Evolutionary conservation across 2,113 vertebrate species (phyloP), one percentile per base, ranked within the genome.

Genomic region (Boulengeromyrus knoepffleri): DNA sequence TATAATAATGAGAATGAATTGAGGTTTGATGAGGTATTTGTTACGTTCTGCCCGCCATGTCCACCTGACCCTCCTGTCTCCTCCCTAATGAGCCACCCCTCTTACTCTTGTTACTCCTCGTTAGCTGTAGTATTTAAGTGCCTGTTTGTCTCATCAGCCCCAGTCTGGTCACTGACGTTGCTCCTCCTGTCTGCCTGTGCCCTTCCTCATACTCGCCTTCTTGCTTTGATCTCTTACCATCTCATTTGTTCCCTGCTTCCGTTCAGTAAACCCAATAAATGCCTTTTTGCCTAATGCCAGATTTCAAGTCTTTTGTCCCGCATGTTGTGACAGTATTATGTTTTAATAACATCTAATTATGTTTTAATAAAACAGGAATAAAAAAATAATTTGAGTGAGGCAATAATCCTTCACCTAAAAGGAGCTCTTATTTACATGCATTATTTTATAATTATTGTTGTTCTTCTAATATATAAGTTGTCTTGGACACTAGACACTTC

Each of bases 291-390:
- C 39, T 24, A 39, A 10, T 24, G 56, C 56, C 56, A 24, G 24
- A 24, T 7, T 62, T 62, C 21, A 9, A 62, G 56, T n/a, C 56
- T n/a, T 62, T 62, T 9, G 24, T 62, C 21, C 56, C 24, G 3
- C 21, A n/a, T n/a, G 56, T 24, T n/a, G 24, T 49, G 19, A 85
- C 24, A 21, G 45, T n/a, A n/a, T 85, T 85, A 47, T 49, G n/a
- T 8, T 85, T 85, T 49, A 50, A 85, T 77, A 77, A 77, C 27
- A 42, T 42, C 36, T 77, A 42, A 77, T 77, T 77, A 77, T 77
- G 84, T 27, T 42, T 42, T 86, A 86, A 86, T 86, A 27, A n/a
- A 27, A 86, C 24, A 50, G 24, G 84, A 85, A 86, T 85, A 85
- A 50, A 86, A 49, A 31, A 49, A 86, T 31, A n/a, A 86, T 50